Base-by-base conservation (phyloP, 2,888 invertebrate genomes). In the Polyommatus iphigenia region DNA sequence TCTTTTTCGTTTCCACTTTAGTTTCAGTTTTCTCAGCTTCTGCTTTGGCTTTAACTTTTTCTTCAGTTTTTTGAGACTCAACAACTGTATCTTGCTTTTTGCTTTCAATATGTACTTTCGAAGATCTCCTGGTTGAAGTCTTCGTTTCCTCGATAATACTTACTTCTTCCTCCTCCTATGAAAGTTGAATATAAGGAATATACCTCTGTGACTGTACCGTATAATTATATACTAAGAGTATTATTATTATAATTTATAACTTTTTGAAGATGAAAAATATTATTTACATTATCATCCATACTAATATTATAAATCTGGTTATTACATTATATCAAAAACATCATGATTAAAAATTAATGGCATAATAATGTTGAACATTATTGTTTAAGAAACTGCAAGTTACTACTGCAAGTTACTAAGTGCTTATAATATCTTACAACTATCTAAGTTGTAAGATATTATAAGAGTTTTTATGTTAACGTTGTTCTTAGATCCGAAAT, bases 81-180 rank as follows among this genome's bases (percentile, higher is more conserved):
- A 89, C 79, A 77, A 85, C 87, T 10, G 89, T 81, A 85, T 91
- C 91, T 82, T 91, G 88, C 80, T 94, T 92, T 84, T 92, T 91
- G 78, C 91, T 85, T 78, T 89, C 86, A 78, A 88, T 87, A 83
- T 90, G 87, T 77, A 86, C 81, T 79, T 92, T 90, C 73, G 77
- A 78, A 41, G 89, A 85, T 77, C 89, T 88, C 83, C 90, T 87
- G 78, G 86, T 81, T 79, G 87, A 80, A 82, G 89, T 80, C 86
- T 90, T 89, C 90, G 92, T 90, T 79, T 81, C 79, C 79, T 79
- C 79, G 57, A 77, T 77, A 32, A 78, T 77, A 77, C 77, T 80
- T n/a, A 73, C 78, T 76, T 80, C 80, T 59, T 81, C 81, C 67
- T 82, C 80, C 36, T 81, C 81, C 73, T 36, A 59, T 62, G 24